A percentile compares a stretch with the other conserved stretches of the same genome.
Evolutionary conservation across 2,113 vertebrate genomes (phyloP).

Genomic region (human): GRCh38 chr7:71920001-71920500

Average conservation of each 20-base stretch:
- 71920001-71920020: background rate
- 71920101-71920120: background rate
- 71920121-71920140: background rate
- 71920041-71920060: background rate
- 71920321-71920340: background rate
- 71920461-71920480: too few species aligned
- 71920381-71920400: too few species aligned
- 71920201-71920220: background rate
- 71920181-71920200: background rate
- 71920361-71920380: too few species aligned
- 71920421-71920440: too few species aligned
- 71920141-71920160: background rate
- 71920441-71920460: too few species aligned
- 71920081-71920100: background rate
- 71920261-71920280: background rate
- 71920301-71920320: background rate
- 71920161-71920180: background rate
- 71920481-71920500: fast-evolving
- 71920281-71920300: background rate
- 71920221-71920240: background rate
- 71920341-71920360: too few species aligned
- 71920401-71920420: too few species aligned
- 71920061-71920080: background rate
- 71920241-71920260: background rate
- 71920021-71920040: background rate